phyloP scores from a whole-genome alignment of 92 coral and sea anemone genomes.

The Umimayanthus chanpuru region DNA sequence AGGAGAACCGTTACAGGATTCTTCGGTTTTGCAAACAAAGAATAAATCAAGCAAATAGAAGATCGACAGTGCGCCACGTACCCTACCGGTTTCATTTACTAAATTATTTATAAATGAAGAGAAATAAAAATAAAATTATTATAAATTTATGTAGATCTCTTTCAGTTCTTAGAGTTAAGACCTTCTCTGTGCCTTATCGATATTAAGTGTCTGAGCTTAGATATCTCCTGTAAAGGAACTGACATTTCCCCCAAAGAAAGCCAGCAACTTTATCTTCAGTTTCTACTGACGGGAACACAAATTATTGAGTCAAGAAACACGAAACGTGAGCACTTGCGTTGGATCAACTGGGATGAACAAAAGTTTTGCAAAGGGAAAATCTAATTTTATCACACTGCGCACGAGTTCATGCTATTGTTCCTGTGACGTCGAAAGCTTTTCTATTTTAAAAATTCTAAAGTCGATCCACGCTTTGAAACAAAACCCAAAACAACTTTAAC shows the following conservation, averaged over 20 bases:
- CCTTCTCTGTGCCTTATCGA: too few relatives aligned
- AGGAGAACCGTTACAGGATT: background rate
- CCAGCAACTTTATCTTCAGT: background rate
- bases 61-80: background rate
- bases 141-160: background rate
- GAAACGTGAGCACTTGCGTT: background rate
- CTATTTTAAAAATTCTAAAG: background rate
- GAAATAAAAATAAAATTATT: too few relatives aligned
- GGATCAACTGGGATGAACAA: background rate
- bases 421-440: slow-evolving; percentile 33
- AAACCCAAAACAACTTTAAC: background rate
- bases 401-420: slow-evolving; percentile 6
- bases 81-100: background rate
- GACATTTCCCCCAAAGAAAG: background rate
- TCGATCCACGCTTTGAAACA: slow-evolving; percentile 10
- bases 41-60: background rate
- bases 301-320: background rate
- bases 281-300: background rate
- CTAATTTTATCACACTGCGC: background rate
- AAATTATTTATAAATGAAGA: too few relatives aligned
- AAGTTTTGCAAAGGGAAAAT: background rate
- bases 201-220: too few relatives aligned
- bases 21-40: background rate
- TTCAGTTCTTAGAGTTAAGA: background rate
- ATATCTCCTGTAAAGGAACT: background rate